Evolutionary conservation across 2,113 vertebrate species (phyloP).

Genomic region (Octodon degus): DNA sequence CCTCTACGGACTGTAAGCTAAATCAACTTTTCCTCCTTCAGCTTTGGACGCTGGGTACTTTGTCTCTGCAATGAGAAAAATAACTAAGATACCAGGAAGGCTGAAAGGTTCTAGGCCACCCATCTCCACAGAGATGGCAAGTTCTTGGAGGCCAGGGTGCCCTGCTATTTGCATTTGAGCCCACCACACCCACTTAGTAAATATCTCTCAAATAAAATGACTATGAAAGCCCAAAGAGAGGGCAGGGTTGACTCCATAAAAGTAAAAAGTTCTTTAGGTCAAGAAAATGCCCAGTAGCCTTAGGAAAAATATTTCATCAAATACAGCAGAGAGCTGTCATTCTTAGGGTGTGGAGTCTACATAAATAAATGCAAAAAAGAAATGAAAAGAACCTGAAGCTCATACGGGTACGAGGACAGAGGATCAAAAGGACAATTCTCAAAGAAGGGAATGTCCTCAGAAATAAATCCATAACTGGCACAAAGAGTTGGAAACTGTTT

Average conservation of each 20-base stretch:
- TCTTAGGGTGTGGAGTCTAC: not conserved
- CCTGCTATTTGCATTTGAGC: not conserved
- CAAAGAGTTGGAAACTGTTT: not conserved
- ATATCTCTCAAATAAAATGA: slow-evolving; percentile 4
- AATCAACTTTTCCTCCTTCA: not conserved
- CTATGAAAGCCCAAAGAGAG: not conserved
- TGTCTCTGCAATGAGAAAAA: not conserved
- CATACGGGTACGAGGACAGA: not conserved
- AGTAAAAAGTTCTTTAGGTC: not conserved
- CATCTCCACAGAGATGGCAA: not conserved
- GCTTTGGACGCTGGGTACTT: not conserved
- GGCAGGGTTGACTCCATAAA: not conserved
- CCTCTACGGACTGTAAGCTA: not conserved
- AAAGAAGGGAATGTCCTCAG: not conserved
- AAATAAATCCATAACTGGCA: not conserved
- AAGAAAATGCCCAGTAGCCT: slow-evolving; percentile 2
- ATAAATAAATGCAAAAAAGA: not conserved
- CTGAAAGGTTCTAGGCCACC: not conserved
- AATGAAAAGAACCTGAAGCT: not conserved
- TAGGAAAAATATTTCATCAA: slow-evolving; percentile 14
- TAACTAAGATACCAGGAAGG: not conserved
- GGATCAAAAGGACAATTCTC: not conserved
- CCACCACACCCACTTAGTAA: not conserved
- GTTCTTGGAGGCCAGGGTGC: not conserved
- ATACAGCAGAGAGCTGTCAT: not conserved